Evolutionary conservation across 2,888 invertebrate genomes (phyloP).

Genomic region (Tholera decimalis): DNA sequence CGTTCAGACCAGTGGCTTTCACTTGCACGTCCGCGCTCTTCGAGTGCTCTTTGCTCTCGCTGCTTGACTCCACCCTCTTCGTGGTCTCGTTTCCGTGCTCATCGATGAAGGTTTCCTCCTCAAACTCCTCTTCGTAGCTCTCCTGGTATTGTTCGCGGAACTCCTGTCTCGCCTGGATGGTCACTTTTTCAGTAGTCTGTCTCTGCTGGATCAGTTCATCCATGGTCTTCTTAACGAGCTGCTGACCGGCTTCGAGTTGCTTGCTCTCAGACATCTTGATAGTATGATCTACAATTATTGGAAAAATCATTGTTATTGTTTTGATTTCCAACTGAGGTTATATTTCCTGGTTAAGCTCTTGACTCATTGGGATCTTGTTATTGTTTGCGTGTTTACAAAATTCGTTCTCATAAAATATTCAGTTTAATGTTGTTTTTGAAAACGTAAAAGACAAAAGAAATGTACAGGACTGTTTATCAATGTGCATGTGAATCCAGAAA

Average conservation of each 20-base stretch:
- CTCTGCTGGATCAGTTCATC: conserved; percentile 85
- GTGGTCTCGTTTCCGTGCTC: conserved; percentile 86
- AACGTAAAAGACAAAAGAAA: conserved; percentile 64
- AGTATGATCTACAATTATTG: conserved; percentile 71
- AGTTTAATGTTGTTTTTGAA: conserved; percentile 46
- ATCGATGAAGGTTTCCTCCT: conserved; percentile 88
- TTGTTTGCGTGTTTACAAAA: conserved; percentile 32
- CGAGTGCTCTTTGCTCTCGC: conserved; percentile 88
- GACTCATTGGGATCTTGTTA: conserved; percentile 24
- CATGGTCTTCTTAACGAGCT: conserved; percentile 88
- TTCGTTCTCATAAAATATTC: conserved; percentile 32
- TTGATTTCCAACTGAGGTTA: conserved; percentile 8
- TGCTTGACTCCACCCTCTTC: conserved; percentile 87
- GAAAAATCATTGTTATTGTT: conserved; percentile 52
- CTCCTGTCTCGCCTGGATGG: conserved; percentile 89
- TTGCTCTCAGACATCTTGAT: conserved; percentile 84
- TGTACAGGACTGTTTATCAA: conserved; percentile 71
- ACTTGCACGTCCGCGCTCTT: conserved; percentile 89
- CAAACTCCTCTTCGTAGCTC: conserved; percentile 89
- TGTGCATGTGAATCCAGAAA: conserved; percentile 75
- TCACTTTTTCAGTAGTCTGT: conserved; percentile 84
- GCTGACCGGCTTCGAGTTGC: conserved; percentile 86
- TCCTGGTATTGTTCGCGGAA: conserved; percentile 87
- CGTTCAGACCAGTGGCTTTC: conserved; percentile 87
- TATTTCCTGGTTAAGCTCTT: conserved; percentile 10